Evolutionary conservation across 2,797 vertebrate species (phyloP), one percentile per base, ranked within the genome.

Genomic region (Gallinago stenura): DNA sequence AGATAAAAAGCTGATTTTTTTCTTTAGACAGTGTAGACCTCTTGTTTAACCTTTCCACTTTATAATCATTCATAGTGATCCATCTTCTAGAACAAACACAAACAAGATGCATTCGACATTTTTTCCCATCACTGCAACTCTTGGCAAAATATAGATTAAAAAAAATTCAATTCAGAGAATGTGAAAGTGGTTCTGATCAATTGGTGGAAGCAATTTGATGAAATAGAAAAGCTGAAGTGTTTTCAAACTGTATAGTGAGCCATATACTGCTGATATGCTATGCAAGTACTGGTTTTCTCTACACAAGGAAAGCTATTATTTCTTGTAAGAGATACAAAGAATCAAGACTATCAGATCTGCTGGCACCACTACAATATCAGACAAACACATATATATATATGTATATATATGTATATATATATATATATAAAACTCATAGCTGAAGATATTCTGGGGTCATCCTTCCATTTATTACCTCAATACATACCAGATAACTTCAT

Each of bases 51-150:
- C 9, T 94, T 91, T 90, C 10, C 6, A 62, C 68, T 88, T 91
- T 54, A 54, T 89, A 76, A 72, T 78, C 54, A 31, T n/a, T 86
- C 10, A 14, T 51, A 89, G 75, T 25, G 18, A 96, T 85, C 68
- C 54, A 43, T 93, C 93, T 92, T 92, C 77, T 66, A 80, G 24
- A 79, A 57, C 24, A 86, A 94, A 90, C 35, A 87, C 21, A 82
- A 89, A 64, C 41, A 93, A 89, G 83, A 87, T 48, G 8, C 35
- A 66, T 87, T 94, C 80, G 84, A 80, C 54, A 87, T 26, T 96
- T 91, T 94, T 93, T 90, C 24, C 69, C 37, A 69, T 62, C 75
- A 71, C 53, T 85, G 28, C 37, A 91, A 66, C 28, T 24, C 78
- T 83, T 85, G 68, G 30, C 56, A 84, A 71, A 92, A 85, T 66